Percentiles rank a stretch among this genome's conserved stretches.
Conservation (phyloP, 1,140 invertebrate genomes). For the Tenebrio molitor region DNA sequence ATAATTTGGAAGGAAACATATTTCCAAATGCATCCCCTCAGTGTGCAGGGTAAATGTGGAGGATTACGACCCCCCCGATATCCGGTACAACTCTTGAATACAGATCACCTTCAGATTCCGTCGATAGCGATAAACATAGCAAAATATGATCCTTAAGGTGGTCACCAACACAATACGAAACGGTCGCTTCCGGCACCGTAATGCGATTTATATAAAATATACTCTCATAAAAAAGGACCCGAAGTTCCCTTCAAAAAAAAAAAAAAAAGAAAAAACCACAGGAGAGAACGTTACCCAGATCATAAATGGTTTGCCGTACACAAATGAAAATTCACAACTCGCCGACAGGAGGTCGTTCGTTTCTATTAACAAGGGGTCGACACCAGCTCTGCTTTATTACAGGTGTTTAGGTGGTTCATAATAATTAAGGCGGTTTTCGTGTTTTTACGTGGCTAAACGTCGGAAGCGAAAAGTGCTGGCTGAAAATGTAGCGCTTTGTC, state of each 20-base stretch:
- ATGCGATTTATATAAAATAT: slow-evolving; percentile 27
- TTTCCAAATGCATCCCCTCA: slow-evolving; percentile 11
- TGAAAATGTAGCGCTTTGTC: no score
- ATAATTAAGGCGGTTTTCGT: no score
- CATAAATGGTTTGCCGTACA: slow-evolving; percentile 1
- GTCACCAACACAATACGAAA: slow-evolving; percentile 21
- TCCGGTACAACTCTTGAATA: slow-evolving; percentile 28
- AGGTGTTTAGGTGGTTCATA: background rate
- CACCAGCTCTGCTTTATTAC: no score
- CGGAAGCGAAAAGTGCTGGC: no score
- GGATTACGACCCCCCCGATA: slow-evolving; percentile 11
- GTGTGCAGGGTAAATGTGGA: slow-evolving; percentile 16
- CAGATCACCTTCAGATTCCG: slow-evolving; percentile 33
- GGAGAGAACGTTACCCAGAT: background rate
- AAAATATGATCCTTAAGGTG: slow-evolving; percentile 19
- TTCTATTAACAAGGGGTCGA: background rate
- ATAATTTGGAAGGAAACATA: slow-evolving; percentile 16
- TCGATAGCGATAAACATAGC: slow-evolving; percentile 35
- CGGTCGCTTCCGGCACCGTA: background rate
- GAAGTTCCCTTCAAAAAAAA: slow-evolving; percentile 1
- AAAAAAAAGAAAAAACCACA: no score
- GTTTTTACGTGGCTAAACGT: no score
- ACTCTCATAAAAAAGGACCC: slow-evolving; percentile 17
- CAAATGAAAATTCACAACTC: slow-evolving; percentile 35
- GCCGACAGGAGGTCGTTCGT: background rate